phyloP scores from a whole-genome alignment of 2,113 vertebrate species.

The Geococcyx californianus region DNA sequence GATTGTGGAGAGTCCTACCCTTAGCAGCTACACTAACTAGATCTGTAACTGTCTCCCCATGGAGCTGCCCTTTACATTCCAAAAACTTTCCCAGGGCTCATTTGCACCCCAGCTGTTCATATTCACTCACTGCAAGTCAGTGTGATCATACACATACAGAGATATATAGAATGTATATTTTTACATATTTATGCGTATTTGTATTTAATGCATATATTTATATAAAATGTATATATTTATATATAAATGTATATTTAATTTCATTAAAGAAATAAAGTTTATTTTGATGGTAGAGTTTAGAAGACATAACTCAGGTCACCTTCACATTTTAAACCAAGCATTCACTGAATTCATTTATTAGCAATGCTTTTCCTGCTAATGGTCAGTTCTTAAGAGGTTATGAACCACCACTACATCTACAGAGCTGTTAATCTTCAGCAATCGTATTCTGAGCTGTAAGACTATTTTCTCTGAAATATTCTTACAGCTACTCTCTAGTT shows the following conservation, averaged over 20 bases:
- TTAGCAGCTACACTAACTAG: not conserved
- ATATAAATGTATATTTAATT: too few species aligned
- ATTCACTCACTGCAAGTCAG: not conserved
- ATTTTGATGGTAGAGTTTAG: not conserved
- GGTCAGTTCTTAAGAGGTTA: not conserved
- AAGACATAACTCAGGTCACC: not conserved
- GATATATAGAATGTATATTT: too few species aligned
- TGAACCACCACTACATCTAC: not conserved
- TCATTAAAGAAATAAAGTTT: too few species aligned
- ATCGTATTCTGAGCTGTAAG: not conserved
- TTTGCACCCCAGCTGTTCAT: not conserved
- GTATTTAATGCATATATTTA: too few species aligned
- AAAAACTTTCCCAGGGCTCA: not conserved
- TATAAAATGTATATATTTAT: too few species aligned
- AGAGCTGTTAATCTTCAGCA: not conserved
- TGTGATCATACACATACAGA: too few species aligned
- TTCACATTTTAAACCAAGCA: not conserved
- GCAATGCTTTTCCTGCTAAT: not conserved
- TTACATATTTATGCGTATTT: too few species aligned
- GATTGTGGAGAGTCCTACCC: too few species aligned
- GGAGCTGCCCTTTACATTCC: not conserved
- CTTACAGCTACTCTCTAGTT: not conserved
- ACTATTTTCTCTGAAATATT: not conserved
- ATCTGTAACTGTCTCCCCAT: not conserved
- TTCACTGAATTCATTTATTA: not conserved